These are phyloP conservation scores for Drosophila colorata DNA, from an alignment of 2,888 invertebrate species.

Conservation along the genomic window DNA sequence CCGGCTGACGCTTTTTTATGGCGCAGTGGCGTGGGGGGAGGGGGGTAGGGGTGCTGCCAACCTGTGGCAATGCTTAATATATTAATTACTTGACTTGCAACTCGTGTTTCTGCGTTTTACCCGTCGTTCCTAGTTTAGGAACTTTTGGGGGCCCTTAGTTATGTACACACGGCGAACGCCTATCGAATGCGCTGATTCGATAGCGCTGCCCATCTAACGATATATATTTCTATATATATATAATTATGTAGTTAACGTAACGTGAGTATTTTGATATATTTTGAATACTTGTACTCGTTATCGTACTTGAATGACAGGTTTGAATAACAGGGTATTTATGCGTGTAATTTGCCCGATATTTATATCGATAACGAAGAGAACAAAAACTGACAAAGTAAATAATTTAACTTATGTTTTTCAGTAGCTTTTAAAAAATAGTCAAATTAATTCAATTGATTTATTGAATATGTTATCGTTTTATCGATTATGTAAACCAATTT, in stretches of 20 bases:
- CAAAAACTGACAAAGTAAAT: neutral
- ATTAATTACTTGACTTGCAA: conserved; percentile 67
- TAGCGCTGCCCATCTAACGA: conserved; percentile 33
- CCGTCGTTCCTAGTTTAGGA: conserved; percentile 72
- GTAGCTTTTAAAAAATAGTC: too few relatives aligned
- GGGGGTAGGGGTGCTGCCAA: conserved; percentile 2
- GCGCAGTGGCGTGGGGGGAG: neutral
- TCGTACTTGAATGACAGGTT: conserved; percentile 22
- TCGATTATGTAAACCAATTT: conserved; percentile 2
- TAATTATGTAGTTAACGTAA: conserved; percentile 27
- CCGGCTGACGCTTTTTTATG: neutral
- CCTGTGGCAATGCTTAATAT: conserved; percentile 23
- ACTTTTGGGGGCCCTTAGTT: conserved; percentile 65
- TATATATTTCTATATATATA: conserved; percentile 9
- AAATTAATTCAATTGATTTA: conserved; percentile 51
- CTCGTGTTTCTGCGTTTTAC: conserved; percentile 54
- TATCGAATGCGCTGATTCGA: conserved; percentile 23
- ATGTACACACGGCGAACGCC: conserved; percentile 64
- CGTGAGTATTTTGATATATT: conserved; percentile 16
- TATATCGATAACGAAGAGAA: conserved; percentile 27
- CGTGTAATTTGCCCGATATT: conserved; percentile 16
- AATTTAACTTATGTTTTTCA: too few relatives aligned
- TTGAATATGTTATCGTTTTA: conserved; percentile 29
- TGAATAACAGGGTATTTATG: conserved; percentile 19
- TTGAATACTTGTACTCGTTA: conserved; percentile 1